Evolutionary conservation across 2,888 invertebrate species (phyloP).

Genomic region (Diarsia dahlii): DNA sequence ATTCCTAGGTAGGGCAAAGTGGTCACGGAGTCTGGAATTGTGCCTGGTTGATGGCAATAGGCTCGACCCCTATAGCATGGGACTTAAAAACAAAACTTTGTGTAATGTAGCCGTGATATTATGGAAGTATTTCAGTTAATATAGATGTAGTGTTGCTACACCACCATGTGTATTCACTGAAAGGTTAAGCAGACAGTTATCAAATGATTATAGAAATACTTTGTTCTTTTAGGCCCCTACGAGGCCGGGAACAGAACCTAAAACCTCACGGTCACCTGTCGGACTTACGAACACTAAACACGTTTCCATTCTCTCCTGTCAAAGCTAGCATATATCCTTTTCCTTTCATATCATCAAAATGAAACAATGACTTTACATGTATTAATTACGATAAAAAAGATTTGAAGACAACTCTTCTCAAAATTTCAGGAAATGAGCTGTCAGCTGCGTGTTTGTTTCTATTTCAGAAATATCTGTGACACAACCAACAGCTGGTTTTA

Average conservation of each 20-base stretch:
- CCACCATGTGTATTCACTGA: background rate
- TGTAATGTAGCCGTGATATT: too few relatives aligned
- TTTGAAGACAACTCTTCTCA: background rate
- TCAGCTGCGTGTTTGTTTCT: background rate
- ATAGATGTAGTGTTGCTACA: too few relatives aligned
- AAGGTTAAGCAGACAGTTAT: background rate
- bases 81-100: too few relatives aligned
- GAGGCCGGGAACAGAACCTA: background rate
- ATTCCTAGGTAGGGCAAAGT: too few relatives aligned
- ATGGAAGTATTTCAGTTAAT: too few relatives aligned
- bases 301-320: background rate
- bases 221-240: too few relatives aligned
- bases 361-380: background rate
- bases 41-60: too few relatives aligned
- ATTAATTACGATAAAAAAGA: background rate
- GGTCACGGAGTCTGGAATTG: too few relatives aligned
- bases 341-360: background rate
- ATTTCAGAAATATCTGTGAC: background rate
- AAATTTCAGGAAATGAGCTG: slow-evolving; percentile 10
- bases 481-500: slow-evolving; percentile 18
- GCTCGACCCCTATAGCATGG: too few relatives aligned
- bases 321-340: background rate
- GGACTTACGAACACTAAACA: background rate
- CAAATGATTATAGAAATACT: background rate
- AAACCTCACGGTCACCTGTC: background rate